Percentiles rank a stretch among this genome's conserved stretches.
Evolutionary conservation across 2,888 invertebrate genomes (phyloP).

Genomic region (Bellardia bayeri): DNA sequence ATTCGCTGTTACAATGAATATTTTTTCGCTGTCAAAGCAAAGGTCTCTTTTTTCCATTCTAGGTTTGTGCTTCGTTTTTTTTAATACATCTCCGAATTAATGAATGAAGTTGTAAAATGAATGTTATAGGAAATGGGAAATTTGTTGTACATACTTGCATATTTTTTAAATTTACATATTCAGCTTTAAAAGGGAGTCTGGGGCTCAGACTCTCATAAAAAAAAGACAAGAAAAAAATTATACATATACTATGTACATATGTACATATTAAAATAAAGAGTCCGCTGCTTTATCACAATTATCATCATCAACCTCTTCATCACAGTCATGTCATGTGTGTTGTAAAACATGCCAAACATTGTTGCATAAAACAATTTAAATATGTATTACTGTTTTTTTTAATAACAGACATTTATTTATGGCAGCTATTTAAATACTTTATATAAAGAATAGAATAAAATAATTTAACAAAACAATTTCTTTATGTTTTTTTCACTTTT

Average conservation of each 20-base stretch:
- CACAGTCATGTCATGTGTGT: background rate
- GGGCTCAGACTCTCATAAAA: background rate
- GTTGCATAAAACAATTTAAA: background rate
- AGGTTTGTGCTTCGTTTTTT: background rate
- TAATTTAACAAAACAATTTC: background rate
- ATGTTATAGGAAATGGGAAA: conserved; percentile 32
- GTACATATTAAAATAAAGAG: conserved; percentile 1
- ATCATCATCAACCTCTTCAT: background rate
- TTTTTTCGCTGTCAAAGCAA: conserved; percentile 43
- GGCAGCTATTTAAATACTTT: conserved; percentile 25
- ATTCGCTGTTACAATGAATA: conserved; percentile 32
- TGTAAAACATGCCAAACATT: conserved; percentile 19
- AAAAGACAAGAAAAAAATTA: background rate
- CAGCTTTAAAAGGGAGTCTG: conserved; percentile 17
- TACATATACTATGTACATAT: too few species aligned
- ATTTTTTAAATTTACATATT: background rate
- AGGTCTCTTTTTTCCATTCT: conserved; percentile 28
- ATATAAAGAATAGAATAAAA: background rate
- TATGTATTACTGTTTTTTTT: background rate
- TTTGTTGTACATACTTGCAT: background rate
- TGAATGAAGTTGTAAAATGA: conserved; percentile 39
- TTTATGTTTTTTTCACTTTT: background rate
- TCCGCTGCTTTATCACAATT: background rate
- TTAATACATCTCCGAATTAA: background rate
- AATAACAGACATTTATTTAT: conserved; percentile 23